Evolutionary conservation across 2,113 vertebrate species (phyloP).

Genomic region (Rousettus leschenaultii): DNA sequence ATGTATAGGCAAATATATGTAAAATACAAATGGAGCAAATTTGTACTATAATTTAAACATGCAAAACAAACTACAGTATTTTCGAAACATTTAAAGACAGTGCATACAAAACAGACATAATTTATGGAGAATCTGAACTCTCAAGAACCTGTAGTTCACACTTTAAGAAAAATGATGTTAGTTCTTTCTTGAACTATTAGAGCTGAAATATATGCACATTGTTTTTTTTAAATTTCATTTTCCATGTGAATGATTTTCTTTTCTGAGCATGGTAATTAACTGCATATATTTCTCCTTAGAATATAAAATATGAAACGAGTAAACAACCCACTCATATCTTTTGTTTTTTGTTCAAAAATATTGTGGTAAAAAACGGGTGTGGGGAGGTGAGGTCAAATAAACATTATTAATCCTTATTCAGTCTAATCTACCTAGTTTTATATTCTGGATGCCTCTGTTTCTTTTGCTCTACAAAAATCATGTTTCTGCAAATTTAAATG

Average conservation of each 20-base stretch:
- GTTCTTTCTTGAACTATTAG: conserved; percentile 49
- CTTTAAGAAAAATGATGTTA: conserved; percentile 29
- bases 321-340: conserved; percentile 50
- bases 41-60: not conserved
- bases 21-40: not conserved
- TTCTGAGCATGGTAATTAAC: conserved; percentile 35
- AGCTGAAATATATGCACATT: conserved; percentile 53
- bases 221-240: conserved; percentile 69
- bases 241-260: conserved; percentile 36
- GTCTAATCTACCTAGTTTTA: conserved; percentile 34
- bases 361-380: not conserved
- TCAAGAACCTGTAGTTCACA: conserved; percentile 31
- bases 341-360: not conserved
- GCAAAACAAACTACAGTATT: conserved; percentile 3
- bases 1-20: not conserved
- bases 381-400: not conserved
- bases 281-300: conserved; percentile 36
- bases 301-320: conserved; percentile 15
- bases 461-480: conserved; percentile 33
- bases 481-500: conserved; percentile 50
- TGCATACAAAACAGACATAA: not conserved
- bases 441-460: conserved; percentile 9
- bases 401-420: conserved; percentile 26
- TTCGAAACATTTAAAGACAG: not conserved
- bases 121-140: not conserved